Evolutionary conservation across 2,113 vertebrate genomes (phyloP), one percentile per base, ranked within the genome.

Genomic region (Pogonocichla stellata): DNA sequence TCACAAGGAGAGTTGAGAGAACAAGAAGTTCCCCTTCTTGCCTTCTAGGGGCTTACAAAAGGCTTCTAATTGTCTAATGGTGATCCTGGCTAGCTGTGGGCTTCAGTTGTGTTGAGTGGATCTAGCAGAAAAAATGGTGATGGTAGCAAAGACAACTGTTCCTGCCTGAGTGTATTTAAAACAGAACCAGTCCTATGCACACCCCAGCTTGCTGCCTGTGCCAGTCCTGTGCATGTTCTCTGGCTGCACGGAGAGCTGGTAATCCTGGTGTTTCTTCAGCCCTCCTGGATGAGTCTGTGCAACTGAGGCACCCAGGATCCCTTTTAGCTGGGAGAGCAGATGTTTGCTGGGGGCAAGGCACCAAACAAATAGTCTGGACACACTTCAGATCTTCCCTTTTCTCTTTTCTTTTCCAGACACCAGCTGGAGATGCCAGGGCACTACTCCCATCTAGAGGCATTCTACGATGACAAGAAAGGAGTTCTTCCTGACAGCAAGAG

Each of bases 381-480:
- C 10, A 17, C 38, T n/a, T 71, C 72, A 78, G 23, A 53, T 78
- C 34, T 73, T 43, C 22, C 9, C 9, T 60, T 43, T 90, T 83
- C 57, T 20, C 12, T 62, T 84, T 73, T 97, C 56, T 93, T 90
- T 80, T 92, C 29, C 92, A 99, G 99, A 93, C 99, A 99, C 90
- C 99, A 99, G 98, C 96, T 99, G 93, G 98, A 99, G 98, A 99
- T 97, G 93, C 99, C 99, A 5, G 99, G 99, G 23, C 99, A 99
- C 84, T 99, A 99, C 90, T 99, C 99, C 70, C 99, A 99, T 23
- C 98, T 99, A 91, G 99, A 99, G 92, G 99, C 99, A 0, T 99
- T 99, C 96, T 99, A 99, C 8, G 99, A 99, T 91, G 99, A 99
- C 96, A 99, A 99, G 98, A 99, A 99, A 92, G 99, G 99, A 12